Evolutionary conservation across 1,140 invertebrate species (phyloP), one percentile per base, ranked within the genome.

Genomic region (Saccostrea echinata): DNA sequence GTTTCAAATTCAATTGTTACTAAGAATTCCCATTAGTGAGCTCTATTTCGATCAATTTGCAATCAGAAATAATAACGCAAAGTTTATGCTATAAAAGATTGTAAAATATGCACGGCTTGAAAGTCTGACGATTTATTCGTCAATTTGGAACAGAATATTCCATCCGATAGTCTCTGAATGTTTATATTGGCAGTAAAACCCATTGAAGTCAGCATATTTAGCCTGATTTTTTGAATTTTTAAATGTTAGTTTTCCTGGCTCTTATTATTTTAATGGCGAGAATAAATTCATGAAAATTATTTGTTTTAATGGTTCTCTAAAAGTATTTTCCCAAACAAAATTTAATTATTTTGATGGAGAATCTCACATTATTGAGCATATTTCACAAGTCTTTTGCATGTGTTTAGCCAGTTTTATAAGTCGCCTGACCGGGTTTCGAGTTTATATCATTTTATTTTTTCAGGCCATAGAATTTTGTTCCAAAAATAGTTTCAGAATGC

Each of bases 121-220:
- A 76, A 76, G 68, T 27, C 13, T 30, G 24, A 27, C 30, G 18
- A 76, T 30, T 33, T 30, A 30, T 30, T 76, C 12, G 68, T 76
- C 30, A 76, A 76, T 76, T 30, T 76, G 24, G 24, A 76, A 76
- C 68, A 76, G 30, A 76, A 76, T 76, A 76, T 76, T 76, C 16
- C 30, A 76, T 16, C 27, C 18, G 3, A n/a, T n/a, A 76, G 68
- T 76, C 9, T 76, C 30, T 33, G 11, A 30, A 76, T 30, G 68
- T 27, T 76, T 76, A 3, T 18, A 76, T 0, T 61, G 55, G 55
- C 55, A 61, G 43, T n/a, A 16, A 76, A 27, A 76, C 27, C 12
- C 57, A 33, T 16, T 13, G 30, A 76, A 30, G 68, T 76, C 12
- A 33, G 68, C 24, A 76, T 76, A 76, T 30, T 33, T 76, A 76